These are phyloP conservation scores for Cataglyphis albicans DNA, from an alignment of 2,888 invertebrate genomes.

Conservation along the genomic window DNA sequence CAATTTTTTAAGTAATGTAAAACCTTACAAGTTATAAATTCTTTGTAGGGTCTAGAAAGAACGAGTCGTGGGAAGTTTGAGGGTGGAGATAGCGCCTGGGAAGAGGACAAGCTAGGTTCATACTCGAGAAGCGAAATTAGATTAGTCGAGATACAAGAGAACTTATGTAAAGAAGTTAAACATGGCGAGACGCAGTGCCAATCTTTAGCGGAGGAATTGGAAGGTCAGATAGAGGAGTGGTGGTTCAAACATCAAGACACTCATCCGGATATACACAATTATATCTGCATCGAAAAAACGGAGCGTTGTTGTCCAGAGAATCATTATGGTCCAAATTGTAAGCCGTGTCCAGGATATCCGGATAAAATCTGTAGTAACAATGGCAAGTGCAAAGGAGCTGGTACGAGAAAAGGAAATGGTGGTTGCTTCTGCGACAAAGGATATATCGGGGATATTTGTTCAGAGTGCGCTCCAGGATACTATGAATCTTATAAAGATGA, in stretches of 20 bases:
- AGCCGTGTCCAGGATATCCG: conserved; percentile 92
- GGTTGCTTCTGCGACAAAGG: conserved; percentile 94
- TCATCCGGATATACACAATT: conserved; percentile 89
- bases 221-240: conserved; percentile 94
- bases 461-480: conserved; percentile 91
- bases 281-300: conserved; percentile 93
- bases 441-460: conserved; percentile 92
- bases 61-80: conserved; percentile 96
- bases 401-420: conserved; percentile 97
- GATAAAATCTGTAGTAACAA: conserved; percentile 92
- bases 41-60: conserved; percentile 90
- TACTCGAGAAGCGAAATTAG: conserved; percentile 96
- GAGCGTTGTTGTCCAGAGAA: conserved; percentile 94
- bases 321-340: conserved; percentile 94
- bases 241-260: conserved; percentile 91
- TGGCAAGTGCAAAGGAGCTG: conserved; percentile 95
- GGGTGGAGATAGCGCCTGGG: conserved; percentile 97
- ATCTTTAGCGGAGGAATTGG: conserved; percentile 93
- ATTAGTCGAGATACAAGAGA: conserved; percentile 96
- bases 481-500: conserved; percentile 92
- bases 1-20: not conserved
- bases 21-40: conserved; percentile 27
- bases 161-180: conserved; percentile 92
- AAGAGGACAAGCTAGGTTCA: conserved; percentile 93
- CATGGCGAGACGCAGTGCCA: conserved; percentile 94